Evolutionary conservation across 2,888 invertebrate species (phyloP).

Genomic region (Volucella inflata): DNA sequence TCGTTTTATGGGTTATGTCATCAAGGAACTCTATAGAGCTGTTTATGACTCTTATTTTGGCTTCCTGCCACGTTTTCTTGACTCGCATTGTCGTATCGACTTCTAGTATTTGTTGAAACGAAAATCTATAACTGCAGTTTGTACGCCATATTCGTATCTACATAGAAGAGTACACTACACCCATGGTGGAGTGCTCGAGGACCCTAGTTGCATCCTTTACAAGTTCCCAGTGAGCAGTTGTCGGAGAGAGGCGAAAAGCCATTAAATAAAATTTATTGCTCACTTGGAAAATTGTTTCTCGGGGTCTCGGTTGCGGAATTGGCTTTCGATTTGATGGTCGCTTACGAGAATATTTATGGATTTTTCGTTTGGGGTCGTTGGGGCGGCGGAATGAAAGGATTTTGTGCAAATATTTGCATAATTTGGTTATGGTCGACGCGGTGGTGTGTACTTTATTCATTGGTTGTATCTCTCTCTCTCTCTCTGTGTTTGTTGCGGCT

Average conservation of each 20-base stretch:
- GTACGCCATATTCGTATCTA: conserved; percentile 26
- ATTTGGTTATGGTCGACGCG: conserved; percentile 18
- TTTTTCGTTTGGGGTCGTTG: conserved; percentile 29
- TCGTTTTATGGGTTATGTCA: conserved; percentile 43
- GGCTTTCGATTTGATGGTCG: conserved; percentile 66
- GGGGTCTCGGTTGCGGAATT: conserved; percentile 64
- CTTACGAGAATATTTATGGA: conserved; percentile 53
- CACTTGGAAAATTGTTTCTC: conserved; percentile 73
- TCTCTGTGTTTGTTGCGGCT: background rate
- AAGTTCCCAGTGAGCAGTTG: too few species aligned
- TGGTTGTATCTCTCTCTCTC: too few species aligned
- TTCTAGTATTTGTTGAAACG: background rate
- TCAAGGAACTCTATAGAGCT: conserved; percentile 62
- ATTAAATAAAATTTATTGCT: conserved; percentile 72
- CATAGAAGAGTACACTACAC: conserved; percentile 24
- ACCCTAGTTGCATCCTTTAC: too few species aligned
- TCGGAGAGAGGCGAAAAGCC: conserved; percentile 42
- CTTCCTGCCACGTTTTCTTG: conserved; percentile 50
- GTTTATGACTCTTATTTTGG: conserved; percentile 68
- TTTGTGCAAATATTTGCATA: conserved; percentile 57
- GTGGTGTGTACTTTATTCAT: conserved; percentile 14
- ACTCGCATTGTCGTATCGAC: conserved; percentile 3
- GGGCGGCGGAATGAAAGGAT: background rate
- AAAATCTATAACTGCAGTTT: conserved; percentile 41
- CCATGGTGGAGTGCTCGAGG: background rate